Conservation (phyloP, 2,113 vertebrate genomes). For the Corapipo altera region DNA sequence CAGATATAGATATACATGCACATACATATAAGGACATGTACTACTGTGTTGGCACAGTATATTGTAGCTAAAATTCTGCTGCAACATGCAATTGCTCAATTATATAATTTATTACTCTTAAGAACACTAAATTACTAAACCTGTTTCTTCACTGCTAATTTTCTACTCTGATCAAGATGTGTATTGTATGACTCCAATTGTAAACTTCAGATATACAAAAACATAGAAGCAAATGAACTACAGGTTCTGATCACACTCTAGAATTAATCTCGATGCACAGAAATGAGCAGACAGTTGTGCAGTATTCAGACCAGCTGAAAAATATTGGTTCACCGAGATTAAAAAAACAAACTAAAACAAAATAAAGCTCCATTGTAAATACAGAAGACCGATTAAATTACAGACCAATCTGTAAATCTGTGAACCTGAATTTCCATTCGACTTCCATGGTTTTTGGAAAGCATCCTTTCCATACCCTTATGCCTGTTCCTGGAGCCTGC, state of each 20-base stretch:
- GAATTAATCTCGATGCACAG: neutral
- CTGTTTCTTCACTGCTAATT: neutral
- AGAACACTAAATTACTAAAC: neutral
- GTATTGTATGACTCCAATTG: neutral
- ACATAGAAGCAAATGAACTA: neutral
- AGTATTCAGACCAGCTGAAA: neutral
- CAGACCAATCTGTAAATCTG: neutral
- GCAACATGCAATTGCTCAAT: neutral
- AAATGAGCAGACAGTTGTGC: neutral
- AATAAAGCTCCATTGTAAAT: neutral
- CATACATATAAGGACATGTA: neutral
- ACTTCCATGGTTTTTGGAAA: neutral
- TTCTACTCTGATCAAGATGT: neutral
- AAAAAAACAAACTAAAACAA: neutral
- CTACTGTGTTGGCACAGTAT: neutral
- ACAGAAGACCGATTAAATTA: rapidly evolving
- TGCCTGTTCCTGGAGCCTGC: neutral
- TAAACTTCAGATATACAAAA: neutral
- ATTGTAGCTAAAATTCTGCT: neutral
- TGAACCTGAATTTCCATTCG: rapidly evolving
- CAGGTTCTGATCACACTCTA: neutral
- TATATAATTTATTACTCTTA: neutral
- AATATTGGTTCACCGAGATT: neutral
- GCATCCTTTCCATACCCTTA: rapidly evolving
- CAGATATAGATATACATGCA: rapidly evolving